phyloP scores from a whole-genome alignment of 2,113 vertebrate genomes.

The Mormyrus lacerda region DNA sequence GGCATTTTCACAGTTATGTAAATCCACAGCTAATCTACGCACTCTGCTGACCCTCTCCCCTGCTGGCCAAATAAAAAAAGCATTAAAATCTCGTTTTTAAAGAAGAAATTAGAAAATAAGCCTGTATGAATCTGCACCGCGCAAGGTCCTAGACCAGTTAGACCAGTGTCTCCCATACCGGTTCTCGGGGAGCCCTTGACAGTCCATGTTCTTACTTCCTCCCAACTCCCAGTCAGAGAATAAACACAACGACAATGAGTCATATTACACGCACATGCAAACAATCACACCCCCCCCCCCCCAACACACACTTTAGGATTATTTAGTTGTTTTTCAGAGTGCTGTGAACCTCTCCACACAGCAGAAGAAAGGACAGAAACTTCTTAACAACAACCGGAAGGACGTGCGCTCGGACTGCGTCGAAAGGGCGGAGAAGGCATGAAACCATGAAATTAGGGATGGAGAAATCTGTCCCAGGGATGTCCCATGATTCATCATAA shows the following conservation, averaged over 20 bases:
- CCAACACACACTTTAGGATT: neutral
- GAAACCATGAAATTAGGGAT: neutral
- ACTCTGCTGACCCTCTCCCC: neutral
- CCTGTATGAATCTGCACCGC: neutral
- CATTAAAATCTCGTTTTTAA: neutral
- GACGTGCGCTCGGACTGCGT: neutral
- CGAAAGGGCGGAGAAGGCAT: neutral
- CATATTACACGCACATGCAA: neutral
- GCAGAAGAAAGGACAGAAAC: neutral
- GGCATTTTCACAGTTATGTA: slow-evolving; percentile 14
- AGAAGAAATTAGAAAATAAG: neutral
- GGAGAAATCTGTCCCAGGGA: neutral
- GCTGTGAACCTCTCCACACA: neutral
- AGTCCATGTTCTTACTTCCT: neutral
- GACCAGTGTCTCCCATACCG: neutral
- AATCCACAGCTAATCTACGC: slow-evolving; percentile 6
- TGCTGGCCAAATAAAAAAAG: neutral
- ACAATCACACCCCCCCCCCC: neutral
- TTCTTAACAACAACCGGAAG: neutral
- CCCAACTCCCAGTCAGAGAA: neutral
- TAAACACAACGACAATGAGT: neutral
- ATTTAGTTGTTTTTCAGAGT: neutral
- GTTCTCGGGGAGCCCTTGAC: neutral
- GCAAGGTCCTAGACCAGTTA: neutral
- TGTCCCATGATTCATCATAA: neutral